Evolutionary conservation across 2,888 invertebrate species (phyloP).

Genomic region (Acleris cristana): DNA sequence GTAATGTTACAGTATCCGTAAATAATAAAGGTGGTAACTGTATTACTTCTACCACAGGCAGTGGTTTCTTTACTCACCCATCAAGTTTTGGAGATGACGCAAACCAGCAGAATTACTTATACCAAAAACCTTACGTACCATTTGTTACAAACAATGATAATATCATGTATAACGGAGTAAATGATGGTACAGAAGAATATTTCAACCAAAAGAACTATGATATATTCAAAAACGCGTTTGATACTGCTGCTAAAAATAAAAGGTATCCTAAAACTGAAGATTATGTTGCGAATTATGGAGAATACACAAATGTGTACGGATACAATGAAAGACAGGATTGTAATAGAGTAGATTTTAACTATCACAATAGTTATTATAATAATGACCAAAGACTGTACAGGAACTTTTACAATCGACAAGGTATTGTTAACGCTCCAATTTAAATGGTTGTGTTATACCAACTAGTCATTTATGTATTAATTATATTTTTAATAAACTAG

Average conservation of each 20-base stretch:
- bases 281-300: conserved; percentile 50
- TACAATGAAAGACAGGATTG: conserved; percentile 64
- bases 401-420: conserved; percentile 68
- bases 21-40: conserved; percentile 89
- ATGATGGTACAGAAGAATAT: conserved; percentile 60
- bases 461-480: conserved; percentile 51
- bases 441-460: conserved; percentile 46
- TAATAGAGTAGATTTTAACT: conserved; percentile 51
- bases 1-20: conserved; percentile 90
- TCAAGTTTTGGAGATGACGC: conserved; percentile 68
- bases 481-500: conserved; percentile 40
- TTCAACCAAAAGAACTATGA: conserved; percentile 83
- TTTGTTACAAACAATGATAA: conserved; percentile 50
- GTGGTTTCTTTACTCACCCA: conserved; percentile 76
- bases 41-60: conserved; percentile 85
- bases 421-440: conserved; percentile 73
- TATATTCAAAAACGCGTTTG: conserved; percentile 84
- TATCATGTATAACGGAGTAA: conserved; percentile 44
- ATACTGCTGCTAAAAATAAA: conserved; percentile 65
- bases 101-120: conserved; percentile 58
- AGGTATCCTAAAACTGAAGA: conserved; percentile 60
- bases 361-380: conserved; percentile 66
- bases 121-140: conserved; percentile 53
- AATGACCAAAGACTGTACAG: conserved; percentile 72
- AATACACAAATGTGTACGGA: conserved; percentile 56